Percentiles rank a stretch among this genome's conserved stretches.
Conservation (phyloP, 2,888 invertebrate species). For the Sphinx pinastri region DNA sequence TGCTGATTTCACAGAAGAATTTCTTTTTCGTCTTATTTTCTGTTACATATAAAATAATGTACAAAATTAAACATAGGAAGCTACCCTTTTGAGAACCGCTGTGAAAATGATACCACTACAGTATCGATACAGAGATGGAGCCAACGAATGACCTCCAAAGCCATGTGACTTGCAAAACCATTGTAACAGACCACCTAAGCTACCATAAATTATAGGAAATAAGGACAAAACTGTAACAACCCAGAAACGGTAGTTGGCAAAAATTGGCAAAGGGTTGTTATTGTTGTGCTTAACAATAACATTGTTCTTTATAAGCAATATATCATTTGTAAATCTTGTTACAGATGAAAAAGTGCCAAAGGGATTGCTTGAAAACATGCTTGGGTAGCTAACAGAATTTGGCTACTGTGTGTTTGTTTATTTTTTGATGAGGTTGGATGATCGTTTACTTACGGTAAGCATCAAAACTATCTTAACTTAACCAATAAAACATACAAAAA, state of each 20-base stretch:
- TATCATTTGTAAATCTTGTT: conserved; percentile 43
- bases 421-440: background rate
- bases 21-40: too few relatives aligned
- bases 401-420: background rate
- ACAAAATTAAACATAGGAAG: too few relatives aligned
- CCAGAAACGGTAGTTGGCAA: conserved; percentile 67
- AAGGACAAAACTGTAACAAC: conserved; percentile 68
- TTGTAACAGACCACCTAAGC: conserved; percentile 68
- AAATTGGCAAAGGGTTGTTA: conserved; percentile 66
- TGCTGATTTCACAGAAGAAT: too few relatives aligned
- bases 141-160: conserved; percentile 76
- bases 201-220: conserved; percentile 70
- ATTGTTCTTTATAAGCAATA: conserved; percentile 42
- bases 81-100: conserved; percentile 53
- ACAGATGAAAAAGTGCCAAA: conserved; percentile 6
- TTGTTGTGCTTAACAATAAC: conserved; percentile 38
- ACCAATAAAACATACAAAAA: too few relatives aligned
- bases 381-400: background rate
- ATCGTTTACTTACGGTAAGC: too few relatives aligned
- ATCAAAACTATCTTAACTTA: too few relatives aligned
- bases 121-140: conserved; percentile 56
- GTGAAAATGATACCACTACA: conserved; percentile 48
- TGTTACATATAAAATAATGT: too few relatives aligned
- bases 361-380: background rate
- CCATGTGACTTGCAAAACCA: conserved; percentile 74